Conservation (phyloP, 92 coral and sea anemone species). For the Virgularia gustaviana region DNA sequence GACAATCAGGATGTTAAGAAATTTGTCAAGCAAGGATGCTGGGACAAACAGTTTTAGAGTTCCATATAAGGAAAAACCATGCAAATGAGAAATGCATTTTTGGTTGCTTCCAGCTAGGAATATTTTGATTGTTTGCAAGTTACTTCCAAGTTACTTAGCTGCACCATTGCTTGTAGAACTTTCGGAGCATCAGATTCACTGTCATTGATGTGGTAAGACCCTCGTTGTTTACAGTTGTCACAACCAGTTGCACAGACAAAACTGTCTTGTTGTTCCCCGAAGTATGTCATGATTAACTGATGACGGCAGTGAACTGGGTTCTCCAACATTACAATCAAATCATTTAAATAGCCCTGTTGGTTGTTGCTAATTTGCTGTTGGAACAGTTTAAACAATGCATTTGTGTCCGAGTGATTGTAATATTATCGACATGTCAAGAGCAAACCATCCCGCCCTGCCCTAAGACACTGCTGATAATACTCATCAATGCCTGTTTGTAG, state of each 20-base stretch:
- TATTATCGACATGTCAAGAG: slow-evolving; percentile 27
- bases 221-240: slow-evolving; percentile 23
- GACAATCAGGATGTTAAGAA: slow-evolving; percentile 32
- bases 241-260: slow-evolving; percentile 26
- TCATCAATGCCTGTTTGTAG: slow-evolving; percentile 45
- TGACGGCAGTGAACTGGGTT: slow-evolving; percentile 48
- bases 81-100: slow-evolving; percentile 2
- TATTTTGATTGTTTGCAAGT: slow-evolving; percentile 25
- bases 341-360: slow-evolving; percentile 20
- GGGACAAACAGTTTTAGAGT: slow-evolving; percentile 34
- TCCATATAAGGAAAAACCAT: too few species aligned
- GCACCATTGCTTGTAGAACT: slow-evolving; percentile 36
- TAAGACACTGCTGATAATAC: slow-evolving; percentile 31
- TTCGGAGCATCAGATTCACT: slow-evolving; percentile 44
- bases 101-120: slow-evolving; percentile 35
- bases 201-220: slow-evolving; percentile 25
- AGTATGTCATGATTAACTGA: slow-evolving; percentile 25
- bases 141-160: slow-evolving; percentile 7
- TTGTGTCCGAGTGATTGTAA: slow-evolving; percentile 26
- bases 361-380: slow-evolving; percentile 5
- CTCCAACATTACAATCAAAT: slow-evolving; percentile 28
- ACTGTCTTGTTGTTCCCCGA: slow-evolving; percentile 27
- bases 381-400: slow-evolving; percentile 22
- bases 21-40: slow-evolving; percentile 13
- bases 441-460: slow-evolving; percentile 44